Percentiles rank a stretch among this genome's conserved stretches.
Conservation (phyloP, 2,797 vertebrate genomes). For the Pseudomugil tenellus region DNA sequence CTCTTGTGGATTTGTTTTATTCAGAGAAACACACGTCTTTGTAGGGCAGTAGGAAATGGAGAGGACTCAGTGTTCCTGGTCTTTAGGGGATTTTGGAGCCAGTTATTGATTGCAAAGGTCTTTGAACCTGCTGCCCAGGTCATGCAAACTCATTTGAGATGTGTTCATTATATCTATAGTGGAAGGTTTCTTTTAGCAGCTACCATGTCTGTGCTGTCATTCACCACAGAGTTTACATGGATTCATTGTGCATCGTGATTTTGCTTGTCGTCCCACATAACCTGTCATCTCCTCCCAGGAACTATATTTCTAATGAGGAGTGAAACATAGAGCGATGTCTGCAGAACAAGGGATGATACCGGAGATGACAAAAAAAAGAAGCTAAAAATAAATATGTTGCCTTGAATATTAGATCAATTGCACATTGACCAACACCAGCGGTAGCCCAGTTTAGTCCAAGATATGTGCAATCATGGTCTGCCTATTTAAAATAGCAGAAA, state of each 20-base stretch:
- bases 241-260: slow-evolving; percentile 30
- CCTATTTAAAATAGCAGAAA: slow-evolving; percentile 37
- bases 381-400: slow-evolving; percentile 1
- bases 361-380: background rate
- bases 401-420: slow-evolving; percentile 28
- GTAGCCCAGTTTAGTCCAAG: slow-evolving; percentile 9
- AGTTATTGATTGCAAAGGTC: slow-evolving; percentile 27
- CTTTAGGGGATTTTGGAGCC: slow-evolving; percentile 22
- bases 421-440: slow-evolving; percentile 30
- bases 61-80: slow-evolving; percentile 15
- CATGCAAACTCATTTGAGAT: slow-evolving; percentile 44
- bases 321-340: slow-evolving; percentile 34
- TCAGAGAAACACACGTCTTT: slow-evolving; percentile 7
- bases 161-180: slow-evolving; percentile 38
- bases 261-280: slow-evolving; percentile 47
- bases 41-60: slow-evolving; percentile 7
- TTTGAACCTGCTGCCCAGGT: slow-evolving; percentile 33
- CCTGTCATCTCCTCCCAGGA: slow-evolving; percentile 44
- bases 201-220: slow-evolving; percentile 15
- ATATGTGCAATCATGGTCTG: slow-evolving; percentile 39
- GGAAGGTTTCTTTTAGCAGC: slow-evolving; percentile 14
- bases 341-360: slow-evolving; percentile 20
- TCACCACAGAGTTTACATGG: slow-evolving; percentile 1
- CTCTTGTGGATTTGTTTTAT: slow-evolving; percentile 30
- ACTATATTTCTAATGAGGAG: slow-evolving; percentile 42